Evolutionary conservation across 2,797 vertebrate species (phyloP).

Genomic region (Schizothorax lantsangensis): DNA sequence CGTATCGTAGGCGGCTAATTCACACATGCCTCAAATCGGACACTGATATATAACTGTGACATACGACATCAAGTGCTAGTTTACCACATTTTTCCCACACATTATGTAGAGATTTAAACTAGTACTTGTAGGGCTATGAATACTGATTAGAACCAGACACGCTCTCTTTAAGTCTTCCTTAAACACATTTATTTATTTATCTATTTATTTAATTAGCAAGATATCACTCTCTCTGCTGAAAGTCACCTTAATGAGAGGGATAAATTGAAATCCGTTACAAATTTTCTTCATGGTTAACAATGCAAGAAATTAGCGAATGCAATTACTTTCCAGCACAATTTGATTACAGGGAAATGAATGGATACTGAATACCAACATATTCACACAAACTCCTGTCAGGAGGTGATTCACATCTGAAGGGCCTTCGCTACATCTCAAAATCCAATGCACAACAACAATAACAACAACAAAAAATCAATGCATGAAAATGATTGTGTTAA

Average conservation of each 20-base stretch:
- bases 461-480: constrained; percentile 22
- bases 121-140: neutral
- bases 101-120: constrained; percentile 7
- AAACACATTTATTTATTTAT: neutral
- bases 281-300: constrained; percentile 43
- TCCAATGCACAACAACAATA: neutral
- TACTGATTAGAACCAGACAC: constrained; percentile 5
- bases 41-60: constrained; percentile 24
- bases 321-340: constrained; percentile 39
- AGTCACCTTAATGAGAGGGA: constrained; percentile 28
- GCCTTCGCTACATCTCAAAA: constrained; percentile 36
- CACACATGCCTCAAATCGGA: constrained; percentile 13
- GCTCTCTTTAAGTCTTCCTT: constrained; percentile 9
- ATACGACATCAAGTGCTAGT: constrained; percentile 13
- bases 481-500: neutral
- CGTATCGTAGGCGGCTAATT: constrained; percentile 5
- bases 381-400: constrained; percentile 11
- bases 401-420: constrained; percentile 15
- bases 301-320: constrained; percentile 30
- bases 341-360: constrained; percentile 43
- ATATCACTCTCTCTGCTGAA: constrained; percentile 10
- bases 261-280: constrained; percentile 35
- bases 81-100: neutral
- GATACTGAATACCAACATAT: constrained; percentile 12
- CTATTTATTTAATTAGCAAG: constrained; percentile 29